Evolutionary conservation across 2,113 vertebrate genomes (phyloP).

Genomic region (Scomber colias): DNA sequence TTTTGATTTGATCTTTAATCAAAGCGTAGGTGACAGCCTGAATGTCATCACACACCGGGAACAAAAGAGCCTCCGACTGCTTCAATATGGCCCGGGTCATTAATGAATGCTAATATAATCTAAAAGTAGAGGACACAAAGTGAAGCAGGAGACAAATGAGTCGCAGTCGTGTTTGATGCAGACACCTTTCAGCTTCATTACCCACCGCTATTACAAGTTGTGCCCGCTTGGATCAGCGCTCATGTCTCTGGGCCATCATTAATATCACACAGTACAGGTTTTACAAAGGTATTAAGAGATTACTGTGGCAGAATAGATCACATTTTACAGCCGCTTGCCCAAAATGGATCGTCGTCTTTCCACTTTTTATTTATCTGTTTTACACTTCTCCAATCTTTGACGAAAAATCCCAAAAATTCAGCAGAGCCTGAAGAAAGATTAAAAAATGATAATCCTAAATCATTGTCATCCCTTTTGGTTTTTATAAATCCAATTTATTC

Average conservation of each 20-base stretch:
- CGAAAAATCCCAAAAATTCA: constrained; percentile 23
- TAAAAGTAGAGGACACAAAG: constrained; percentile 48
- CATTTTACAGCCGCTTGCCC: constrained; percentile 45
- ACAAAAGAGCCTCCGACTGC: constrained; percentile 53
- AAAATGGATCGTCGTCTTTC: constrained; percentile 44
- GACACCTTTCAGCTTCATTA: constrained; percentile 74
- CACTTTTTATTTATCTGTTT: constrained; percentile 41
- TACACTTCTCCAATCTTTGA: constrained; percentile 17
- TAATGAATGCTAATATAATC: constrained; percentile 67
- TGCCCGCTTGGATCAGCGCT: constrained; percentile 54
- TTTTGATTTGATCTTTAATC: constrained; percentile 69
- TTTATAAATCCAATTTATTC: constrained; percentile 1
- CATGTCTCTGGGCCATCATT: constrained; percentile 61
- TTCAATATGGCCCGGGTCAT: constrained; percentile 54
- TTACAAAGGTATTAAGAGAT: constrained; percentile 76
- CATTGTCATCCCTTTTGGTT: not conserved
- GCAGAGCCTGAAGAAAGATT: not conserved
- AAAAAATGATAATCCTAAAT: not conserved
- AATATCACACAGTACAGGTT: constrained; percentile 62
- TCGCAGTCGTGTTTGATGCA: constrained; percentile 53
- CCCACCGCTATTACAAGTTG: constrained; percentile 25
- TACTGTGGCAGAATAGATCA: constrained; percentile 57
- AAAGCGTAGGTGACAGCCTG: constrained; percentile 65
- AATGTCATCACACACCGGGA: constrained; percentile 63
- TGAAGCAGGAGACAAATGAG: constrained; percentile 49